These are phyloP conservation scores for Pontoporia blainvillei DNA, from an alignment of 2,113 vertebrate species.

Conservation along the genomic window DNA sequence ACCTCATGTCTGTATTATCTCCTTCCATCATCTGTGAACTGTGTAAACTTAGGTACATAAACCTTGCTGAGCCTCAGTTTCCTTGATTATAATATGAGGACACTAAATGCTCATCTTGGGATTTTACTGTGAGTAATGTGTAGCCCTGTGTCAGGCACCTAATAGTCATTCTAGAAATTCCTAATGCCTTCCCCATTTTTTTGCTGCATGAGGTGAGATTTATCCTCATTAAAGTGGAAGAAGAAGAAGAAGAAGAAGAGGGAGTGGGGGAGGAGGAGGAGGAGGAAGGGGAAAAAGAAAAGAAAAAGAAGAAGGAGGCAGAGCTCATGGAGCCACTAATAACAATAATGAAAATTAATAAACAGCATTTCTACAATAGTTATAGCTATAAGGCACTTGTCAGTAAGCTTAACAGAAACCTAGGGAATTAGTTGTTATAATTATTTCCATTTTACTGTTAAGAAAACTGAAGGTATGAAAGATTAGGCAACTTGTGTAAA, in stretches of 20 bases:
- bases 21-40: neutral
- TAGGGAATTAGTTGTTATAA: neutral
- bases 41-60: neutral
- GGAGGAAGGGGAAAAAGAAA: too few relatives aligned
- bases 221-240: neutral
- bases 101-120: neutral
- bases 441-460: neutral
- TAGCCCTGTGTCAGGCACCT: neutral
- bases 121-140: neutral
- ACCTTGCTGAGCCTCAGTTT: neutral
- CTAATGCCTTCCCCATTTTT: neutral
- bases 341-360: neutral
- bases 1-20: neutral
- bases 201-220: neutral
- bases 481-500: neutral
- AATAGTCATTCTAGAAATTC: neutral
- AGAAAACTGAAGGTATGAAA: neutral
- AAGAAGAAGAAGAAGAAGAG: neutral
- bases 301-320: neutral
- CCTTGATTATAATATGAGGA: neutral
- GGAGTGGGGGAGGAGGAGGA: neutral
- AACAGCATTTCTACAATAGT: neutral
- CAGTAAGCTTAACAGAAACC: neutral
- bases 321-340: neutral
- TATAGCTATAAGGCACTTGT: neutral